Conservation (phyloP, 2,797 vertebrate genomes). For the Enteromius radiatus region DNA sequence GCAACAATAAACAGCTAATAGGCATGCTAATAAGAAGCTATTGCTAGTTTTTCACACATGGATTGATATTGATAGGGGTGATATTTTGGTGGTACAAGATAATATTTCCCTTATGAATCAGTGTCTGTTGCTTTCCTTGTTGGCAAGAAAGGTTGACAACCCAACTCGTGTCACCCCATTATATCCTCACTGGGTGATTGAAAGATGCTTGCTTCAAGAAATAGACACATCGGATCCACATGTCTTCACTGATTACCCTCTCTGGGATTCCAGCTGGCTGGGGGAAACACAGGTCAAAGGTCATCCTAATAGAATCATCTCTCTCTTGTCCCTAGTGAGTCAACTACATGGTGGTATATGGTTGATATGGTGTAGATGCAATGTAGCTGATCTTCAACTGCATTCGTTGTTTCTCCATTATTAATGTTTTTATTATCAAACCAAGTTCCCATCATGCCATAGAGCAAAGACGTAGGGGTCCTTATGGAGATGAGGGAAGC, state of each 20-base stretch:
- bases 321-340: constrained; percentile 24
- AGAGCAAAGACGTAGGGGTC: neutral
- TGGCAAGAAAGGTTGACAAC: neutral
- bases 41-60: no score
- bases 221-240: constrained; percentile 41
- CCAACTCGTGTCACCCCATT: constrained; percentile 1
- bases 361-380: constrained; percentile 28
- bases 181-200: constrained; percentile 37
- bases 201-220: constrained; percentile 17
- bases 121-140: constrained; percentile 3
- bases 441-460: neutral
- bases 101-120: constrained; percentile 3
- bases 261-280: constrained; percentile 40
- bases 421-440: neutral
- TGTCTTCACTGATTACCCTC: constrained; percentile 39
- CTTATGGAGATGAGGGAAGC: neutral
- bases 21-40: no score
- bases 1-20: no score
- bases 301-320: neutral
- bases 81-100: neutral
- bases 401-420: neutral
- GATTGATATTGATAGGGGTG: no score
- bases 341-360: constrained; percentile 14
- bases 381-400: neutral
- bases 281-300: constrained; percentile 29